Evolutionary conservation across 2,888 invertebrate species (phyloP).

Genomic region (Archips xylosteana): DNA sequence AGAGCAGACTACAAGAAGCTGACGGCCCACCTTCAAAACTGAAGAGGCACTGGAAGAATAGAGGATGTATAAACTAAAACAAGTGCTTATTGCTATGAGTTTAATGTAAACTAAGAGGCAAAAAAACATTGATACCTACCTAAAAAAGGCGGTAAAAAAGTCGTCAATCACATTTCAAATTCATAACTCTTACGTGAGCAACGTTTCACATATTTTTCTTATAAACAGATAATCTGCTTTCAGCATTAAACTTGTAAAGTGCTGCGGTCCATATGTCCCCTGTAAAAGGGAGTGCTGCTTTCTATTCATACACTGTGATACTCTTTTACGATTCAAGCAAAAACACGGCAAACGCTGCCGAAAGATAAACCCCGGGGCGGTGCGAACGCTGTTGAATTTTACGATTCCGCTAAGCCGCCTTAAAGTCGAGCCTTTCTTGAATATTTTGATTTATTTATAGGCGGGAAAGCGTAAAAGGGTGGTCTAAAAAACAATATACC

Average conservation of each 20-base stretch:
- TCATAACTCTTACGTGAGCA: constrained; percentile 46
- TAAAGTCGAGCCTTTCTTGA: constrained; percentile 84
- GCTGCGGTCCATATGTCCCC: constrained; percentile 73
- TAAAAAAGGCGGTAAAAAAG: constrained; percentile 6
- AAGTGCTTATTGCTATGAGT: too few species aligned
- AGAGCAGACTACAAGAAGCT: too few species aligned
- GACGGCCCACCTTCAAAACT: too few species aligned
- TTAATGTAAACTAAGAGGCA: too few species aligned
- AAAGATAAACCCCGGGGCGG: constrained; percentile 80
- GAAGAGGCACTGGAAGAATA: too few species aligned
- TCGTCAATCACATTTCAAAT: constrained; percentile 27
- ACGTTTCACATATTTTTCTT: constrained; percentile 55
- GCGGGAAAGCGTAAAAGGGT: constrained; percentile 82
- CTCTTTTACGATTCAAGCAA: constrained; percentile 83
- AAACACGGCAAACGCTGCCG: constrained; percentile 77
- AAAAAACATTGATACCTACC: background rate
- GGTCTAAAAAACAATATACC: constrained; percentile 81
- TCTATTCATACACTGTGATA: constrained; percentile 81
- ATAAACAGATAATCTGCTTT: constrained; percentile 74
- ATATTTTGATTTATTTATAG: constrained; percentile 86
- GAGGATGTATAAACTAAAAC: too few species aligned
- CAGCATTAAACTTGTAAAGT: constrained; percentile 75
- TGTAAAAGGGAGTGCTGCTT: constrained; percentile 76
- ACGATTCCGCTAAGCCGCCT: constrained; percentile 85
- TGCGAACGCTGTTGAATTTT: constrained; percentile 83